Base-by-base conservation (phyloP, 2,113 vertebrate species). In the Antigone vipio region DNA sequence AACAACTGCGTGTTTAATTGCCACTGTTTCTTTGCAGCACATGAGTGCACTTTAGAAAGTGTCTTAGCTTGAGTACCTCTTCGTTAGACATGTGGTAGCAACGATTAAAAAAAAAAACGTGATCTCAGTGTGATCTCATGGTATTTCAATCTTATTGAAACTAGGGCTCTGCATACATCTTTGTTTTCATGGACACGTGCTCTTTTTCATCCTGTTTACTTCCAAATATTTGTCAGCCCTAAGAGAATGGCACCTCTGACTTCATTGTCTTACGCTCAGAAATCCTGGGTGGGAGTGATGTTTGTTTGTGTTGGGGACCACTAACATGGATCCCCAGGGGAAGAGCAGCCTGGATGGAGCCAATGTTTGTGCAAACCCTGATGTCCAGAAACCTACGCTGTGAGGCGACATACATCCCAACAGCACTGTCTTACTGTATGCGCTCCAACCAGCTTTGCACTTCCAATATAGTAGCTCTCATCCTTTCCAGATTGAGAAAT, bases 101-200 rank as follows among this genome's bases (percentile, higher is more conserved):
- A 32, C 24, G 19, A 60, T 24, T 15, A 22, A 2, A n/a, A n/a
- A 26, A 14, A n/a, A 5, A 18, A 22, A n/a, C 5, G 8, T 16
- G 1, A 56, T 55, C 44, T 79, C 53, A 15, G 9, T 16, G 23
- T 56, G 23, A 30, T 67, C 23, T 35, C 24, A 17, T 0, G 0
- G 22, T 30, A 59, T 79, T 80, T 72, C 40, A 62, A 0, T 44
- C 44, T 23, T 62, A 19, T 62, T 64, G 53, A 78, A 79, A 16
- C 29, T 30, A 68, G 20, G 23, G 26, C 42, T 79, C 42, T 72
- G 32, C 1, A 0, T 8, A 6, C 21, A 27, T 22, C 66, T 45
- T 88, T 78, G 12, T 77, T 71, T 66, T 62, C 30, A 9, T 17
- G 40, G 50, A 6, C 53, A 19, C 14, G 38, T 74, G 60, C 17